A percentile compares a stretch with the other conserved stretches of the same genome.
Conservation (phyloP, 2,888 invertebrate species). For the Herminia tarsipennalis region DNA sequence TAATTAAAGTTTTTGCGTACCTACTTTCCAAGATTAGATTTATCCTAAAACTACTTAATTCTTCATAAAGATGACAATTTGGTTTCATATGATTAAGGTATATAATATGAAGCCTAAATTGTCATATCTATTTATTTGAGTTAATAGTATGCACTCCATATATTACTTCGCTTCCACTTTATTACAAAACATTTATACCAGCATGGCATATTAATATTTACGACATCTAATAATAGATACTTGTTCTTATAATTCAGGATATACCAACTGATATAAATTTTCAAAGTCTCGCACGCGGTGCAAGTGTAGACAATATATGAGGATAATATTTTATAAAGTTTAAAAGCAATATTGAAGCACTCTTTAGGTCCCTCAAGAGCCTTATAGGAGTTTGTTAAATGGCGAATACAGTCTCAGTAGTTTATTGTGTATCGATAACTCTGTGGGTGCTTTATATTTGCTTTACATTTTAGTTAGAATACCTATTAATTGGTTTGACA, state of each 20-base stretch:
- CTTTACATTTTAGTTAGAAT: slow-evolving; percentile 24
- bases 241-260: slow-evolving; percentile 48
- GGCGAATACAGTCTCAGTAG: slow-evolving; percentile 41
- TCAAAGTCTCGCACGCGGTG: slow-evolving; percentile 52
- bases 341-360: slow-evolving; percentile 67
- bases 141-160: neutral
- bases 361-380: slow-evolving; percentile 49
- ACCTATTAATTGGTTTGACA: slow-evolving; percentile 40
- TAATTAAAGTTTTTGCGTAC: too few species aligned
- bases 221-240: slow-evolving; percentile 43
- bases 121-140: too few species aligned
- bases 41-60: too few species aligned
- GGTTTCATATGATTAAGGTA: too few species aligned
- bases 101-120: too few species aligned
- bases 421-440: slow-evolving; percentile 42
- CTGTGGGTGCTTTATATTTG: slow-evolving; percentile 18
- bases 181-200: slow-evolving; percentile 11
- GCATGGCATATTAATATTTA: slow-evolving; percentile 38
- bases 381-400: slow-evolving; percentile 51
- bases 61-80: too few species aligned
- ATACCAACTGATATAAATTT: slow-evolving; percentile 55
- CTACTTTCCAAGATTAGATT: too few species aligned
- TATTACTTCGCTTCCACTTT: slow-evolving; percentile 8
- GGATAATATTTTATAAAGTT: slow-evolving; percentile 73
- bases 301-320: slow-evolving; percentile 71